Conservation (phyloP, 2,888 invertebrate genomes). For the Pristionchus mayeri region DNA sequence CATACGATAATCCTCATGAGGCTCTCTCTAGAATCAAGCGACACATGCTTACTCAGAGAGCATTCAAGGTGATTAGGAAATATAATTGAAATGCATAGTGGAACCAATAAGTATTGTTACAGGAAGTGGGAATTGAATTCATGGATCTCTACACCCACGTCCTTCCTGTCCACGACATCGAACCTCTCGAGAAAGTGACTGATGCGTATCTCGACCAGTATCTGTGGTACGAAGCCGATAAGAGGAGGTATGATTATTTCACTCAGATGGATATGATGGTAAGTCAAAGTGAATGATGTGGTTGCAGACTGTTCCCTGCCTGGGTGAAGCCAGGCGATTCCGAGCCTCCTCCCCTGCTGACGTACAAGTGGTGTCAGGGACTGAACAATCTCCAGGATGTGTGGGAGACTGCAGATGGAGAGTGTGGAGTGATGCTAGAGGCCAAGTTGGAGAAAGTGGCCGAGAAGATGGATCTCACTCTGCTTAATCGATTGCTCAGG, state of each 20-base stretch:
- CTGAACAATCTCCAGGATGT: constrained; percentile 85
- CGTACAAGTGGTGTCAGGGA: constrained; percentile 97
- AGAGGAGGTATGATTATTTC: constrained; percentile 80
- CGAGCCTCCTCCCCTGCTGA: constrained; percentile 86
- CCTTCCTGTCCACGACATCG: constrained; percentile 98
- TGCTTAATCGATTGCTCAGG: constrained; percentile 93
- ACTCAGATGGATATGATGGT: background rate
- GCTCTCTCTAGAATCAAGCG: constrained; percentile 98
- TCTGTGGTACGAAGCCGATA: constrained; percentile 97
- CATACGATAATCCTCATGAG: constrained; percentile 99
- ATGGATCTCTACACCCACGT: constrained; percentile 99
- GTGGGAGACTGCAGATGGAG: constrained; percentile 98
- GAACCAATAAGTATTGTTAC: too few relatives aligned
- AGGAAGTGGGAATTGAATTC: constrained; percentile 95
- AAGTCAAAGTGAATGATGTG: background rate
- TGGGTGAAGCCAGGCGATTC: constrained; percentile 99
- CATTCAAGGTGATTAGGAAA: constrained; percentile 77
- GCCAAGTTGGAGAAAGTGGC: constrained; percentile 98
- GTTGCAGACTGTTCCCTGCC: constrained; percentile 88
- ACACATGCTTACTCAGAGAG: constrained; percentile 93
- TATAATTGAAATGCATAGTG: too few relatives aligned
- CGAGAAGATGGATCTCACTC: constrained; percentile 98
- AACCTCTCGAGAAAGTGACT: constrained; percentile 98
- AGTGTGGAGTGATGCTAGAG: constrained; percentile 97
- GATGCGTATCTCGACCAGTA: constrained; percentile 99